Evolutionary conservation across 2,797 vertebrate species (phyloP), one percentile per base, ranked within the genome.

Genomic region (Chaenodraco wilsoni): DNA sequence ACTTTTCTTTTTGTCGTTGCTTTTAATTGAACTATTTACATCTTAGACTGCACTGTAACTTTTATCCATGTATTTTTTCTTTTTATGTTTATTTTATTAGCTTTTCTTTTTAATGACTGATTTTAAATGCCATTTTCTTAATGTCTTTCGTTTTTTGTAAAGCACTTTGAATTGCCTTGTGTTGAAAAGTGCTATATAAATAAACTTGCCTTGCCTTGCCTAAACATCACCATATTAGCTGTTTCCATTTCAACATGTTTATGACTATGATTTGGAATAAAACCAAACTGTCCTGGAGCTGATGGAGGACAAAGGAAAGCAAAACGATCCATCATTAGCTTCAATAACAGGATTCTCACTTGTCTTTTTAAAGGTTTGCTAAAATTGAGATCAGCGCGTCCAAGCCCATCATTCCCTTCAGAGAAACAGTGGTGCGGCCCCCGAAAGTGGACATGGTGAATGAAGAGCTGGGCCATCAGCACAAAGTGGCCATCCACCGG

Each of bases 381-480:
- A 97, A 96, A 92, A 95, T 99, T 60, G 86, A 97, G 81, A 96
- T 99, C 78, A 97, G 94, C 12, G 95, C 94, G 0, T 99, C 98
- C 0, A 90, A 96, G 55, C 98, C 98, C 66, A 98, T 99, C 72
- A 97, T 99, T 77, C 97, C 98, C 0, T 99, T 99, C 89, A 92
- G 96, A 71, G 98, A 99, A 87, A 99, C 97, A 0, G 96, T 99
- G 85, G 94, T 98, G 2, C 96, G 96, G 17, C 96, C 97, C 41
- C 98, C 98, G 0, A 98, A 96, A 89, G 94, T 99, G 0, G 98
- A 99, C 84, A 99, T 99, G 98, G 98, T 99, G 71, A 99, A 99
- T 9, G 97, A 99, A 89, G 98, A 98, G 2, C 93, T 99, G 62
- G 97, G 98, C 45, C 96, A 76, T 72, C 97, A 99, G 76, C 97